Conservation (phyloP, 1,140 invertebrate species). For the Caerostris darwini region DNA sequence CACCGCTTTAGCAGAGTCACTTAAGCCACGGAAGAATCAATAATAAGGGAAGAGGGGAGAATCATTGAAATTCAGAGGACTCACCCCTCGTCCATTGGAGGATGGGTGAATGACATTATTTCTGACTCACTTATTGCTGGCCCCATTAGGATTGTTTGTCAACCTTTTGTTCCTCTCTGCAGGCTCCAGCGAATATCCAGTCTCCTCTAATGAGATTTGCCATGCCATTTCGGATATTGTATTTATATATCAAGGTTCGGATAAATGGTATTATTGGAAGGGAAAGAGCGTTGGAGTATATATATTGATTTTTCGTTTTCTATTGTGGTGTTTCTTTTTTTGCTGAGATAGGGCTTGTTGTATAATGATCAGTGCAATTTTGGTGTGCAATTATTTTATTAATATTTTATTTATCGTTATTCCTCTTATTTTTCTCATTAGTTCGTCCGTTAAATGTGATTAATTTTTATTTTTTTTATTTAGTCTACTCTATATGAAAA, state of each 20-base stretch:
- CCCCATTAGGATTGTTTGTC: not conserved
- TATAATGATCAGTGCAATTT: too few species aligned
- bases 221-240: not conserved
- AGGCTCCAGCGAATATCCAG: not conserved
- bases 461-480: too few species aligned
- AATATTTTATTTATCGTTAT: too few species aligned
- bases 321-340: not conserved
- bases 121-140: constrained; percentile 12
- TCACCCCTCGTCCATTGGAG: not conserved
- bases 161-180: not conserved
- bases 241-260: not conserved
- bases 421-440: too few species aligned
- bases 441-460: too few species aligned
- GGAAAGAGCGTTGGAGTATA: not conserved
- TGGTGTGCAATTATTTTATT: too few species aligned
- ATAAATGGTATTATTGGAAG: not conserved
- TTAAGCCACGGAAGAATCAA: not conserved
- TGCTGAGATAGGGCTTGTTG: not conserved
- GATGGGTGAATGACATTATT: constrained; percentile 38
- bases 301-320: not conserved
- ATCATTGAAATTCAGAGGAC: not conserved
- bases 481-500: too few species aligned
- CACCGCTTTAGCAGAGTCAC: not conserved
- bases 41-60: not conserved
- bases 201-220: not conserved